Evolutionary conservation across 2,888 invertebrate species (phyloP).

Genomic region (Nesidiocoris tenuis): DNA sequence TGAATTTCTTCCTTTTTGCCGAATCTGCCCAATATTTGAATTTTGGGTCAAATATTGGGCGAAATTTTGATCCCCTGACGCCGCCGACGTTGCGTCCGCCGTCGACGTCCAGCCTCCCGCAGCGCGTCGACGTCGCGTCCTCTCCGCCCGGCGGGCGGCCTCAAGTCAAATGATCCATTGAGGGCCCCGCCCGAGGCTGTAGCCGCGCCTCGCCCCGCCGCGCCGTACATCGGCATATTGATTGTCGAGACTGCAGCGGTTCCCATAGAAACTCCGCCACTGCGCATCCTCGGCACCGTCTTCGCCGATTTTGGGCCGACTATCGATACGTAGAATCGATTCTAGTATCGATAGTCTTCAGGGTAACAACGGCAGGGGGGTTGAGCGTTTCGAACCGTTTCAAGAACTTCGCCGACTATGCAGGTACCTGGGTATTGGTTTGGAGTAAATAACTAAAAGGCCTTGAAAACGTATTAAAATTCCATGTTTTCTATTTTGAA

Average conservation of each 20-base stretch:
- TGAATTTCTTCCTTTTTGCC: too few relatives aligned
- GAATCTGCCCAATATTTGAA: too few relatives aligned
- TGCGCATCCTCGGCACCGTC: conserved; percentile 40
- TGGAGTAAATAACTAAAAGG: too few relatives aligned
- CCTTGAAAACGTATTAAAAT: too few relatives aligned
- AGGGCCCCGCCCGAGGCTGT: conserved; percentile 15
- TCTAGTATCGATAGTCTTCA: conserved; percentile 4
- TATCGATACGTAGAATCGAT: conserved; percentile 7
- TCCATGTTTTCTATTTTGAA: too few relatives aligned
- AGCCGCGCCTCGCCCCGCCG: conserved; percentile 10
- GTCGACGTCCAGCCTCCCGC: conserved; percentile 10
- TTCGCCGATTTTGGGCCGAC: not conserved
- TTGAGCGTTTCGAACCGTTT: too few relatives aligned
- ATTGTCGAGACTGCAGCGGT: conserved; percentile 43
- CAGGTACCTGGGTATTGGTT: too few relatives aligned
- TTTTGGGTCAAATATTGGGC: too few relatives aligned
- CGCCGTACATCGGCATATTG: conserved; percentile 41
- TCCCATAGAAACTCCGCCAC: conserved; percentile 36
- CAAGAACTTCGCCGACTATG: too few relatives aligned
- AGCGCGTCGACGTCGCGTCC: not conserved
- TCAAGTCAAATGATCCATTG: conserved; percentile 22
- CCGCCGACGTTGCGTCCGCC: not conserved
- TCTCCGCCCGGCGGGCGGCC: not conserved
- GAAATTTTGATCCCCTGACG: too few relatives aligned
- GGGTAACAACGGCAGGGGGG: too few relatives aligned